These are phyloP conservation scores for Pyxicephalus adspersus DNA, from an alignment of 2,113 vertebrate genomes.

Conservation along the genomic window DNA sequence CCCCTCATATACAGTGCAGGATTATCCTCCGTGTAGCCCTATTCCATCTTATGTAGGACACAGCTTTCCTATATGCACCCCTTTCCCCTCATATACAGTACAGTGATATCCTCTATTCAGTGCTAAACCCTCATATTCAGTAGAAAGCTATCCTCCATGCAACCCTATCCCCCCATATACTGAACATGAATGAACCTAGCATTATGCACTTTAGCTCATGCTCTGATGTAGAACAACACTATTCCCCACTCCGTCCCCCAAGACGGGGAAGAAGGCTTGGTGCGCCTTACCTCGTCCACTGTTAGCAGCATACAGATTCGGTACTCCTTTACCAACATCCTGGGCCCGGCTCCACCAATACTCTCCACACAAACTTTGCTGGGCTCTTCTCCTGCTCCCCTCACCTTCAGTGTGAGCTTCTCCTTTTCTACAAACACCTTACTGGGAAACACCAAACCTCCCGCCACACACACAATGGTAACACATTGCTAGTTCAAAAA, in stretches of 20 bases:
- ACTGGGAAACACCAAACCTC: constrained; percentile 28
- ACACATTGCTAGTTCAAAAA: constrained; percentile 10
- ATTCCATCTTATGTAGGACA: too few relatives aligned
- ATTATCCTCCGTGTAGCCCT: too few relatives aligned
- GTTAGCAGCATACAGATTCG: constrained; percentile 49
- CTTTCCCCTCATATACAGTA: too few relatives aligned
- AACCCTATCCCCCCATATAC: too few relatives aligned
- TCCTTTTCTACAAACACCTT: constrained; percentile 42
- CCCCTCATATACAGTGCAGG: too few relatives aligned
- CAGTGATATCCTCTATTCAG: too few relatives aligned
- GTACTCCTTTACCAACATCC: constrained; percentile 45
- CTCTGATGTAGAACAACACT: not conserved
- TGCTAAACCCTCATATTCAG: too few relatives aligned
- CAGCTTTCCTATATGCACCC: too few relatives aligned
- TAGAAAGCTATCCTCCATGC: too few relatives aligned
- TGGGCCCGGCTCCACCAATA: constrained; percentile 20
- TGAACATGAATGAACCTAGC: too few relatives aligned
- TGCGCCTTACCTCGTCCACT: constrained; percentile 53
- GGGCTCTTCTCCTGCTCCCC: not conserved
- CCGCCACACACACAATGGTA: constrained; percentile 21
- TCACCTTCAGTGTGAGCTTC: constrained; percentile 42
- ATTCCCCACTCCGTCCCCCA: not conserved
- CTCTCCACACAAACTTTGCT: constrained; percentile 34
- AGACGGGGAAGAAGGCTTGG: not conserved
- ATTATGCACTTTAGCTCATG: not conserved